Evolutionary conservation across 1,140 invertebrate species (phyloP), one percentile per base, ranked within the genome.

Genomic region (Phymorhynchus buccinoides): DNA sequence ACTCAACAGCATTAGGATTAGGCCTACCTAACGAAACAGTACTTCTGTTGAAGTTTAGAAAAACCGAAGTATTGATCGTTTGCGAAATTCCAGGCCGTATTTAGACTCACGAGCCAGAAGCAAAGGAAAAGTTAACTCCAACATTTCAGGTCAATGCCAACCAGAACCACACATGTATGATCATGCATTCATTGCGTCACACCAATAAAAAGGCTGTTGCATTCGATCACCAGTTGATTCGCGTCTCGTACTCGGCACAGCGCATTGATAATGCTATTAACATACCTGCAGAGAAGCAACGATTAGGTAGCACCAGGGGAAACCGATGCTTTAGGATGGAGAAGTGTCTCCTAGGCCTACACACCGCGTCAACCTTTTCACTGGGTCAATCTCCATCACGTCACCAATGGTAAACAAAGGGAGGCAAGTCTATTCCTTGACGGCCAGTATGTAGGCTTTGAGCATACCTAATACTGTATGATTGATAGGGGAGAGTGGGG

Each of bases 381-480:
- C 32, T 41, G 48, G 62, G 80, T 44, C 52, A 30, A 44, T 35
- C 52, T 27, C 35, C 32, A 37, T 35, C 62, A 56, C 14, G 12
- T 37, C 32, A 56, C 62, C 52, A 48, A 56, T 66, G 14, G 80
- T 81, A 81, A 81, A 81, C 80, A 81, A 81, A 81, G 80, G 80
- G 80, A 81, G 80, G 30, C 62, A 66, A 81, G 9, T 81, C 62
- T 41, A 39, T 12, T 48, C 30, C 52, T 81, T 66, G 80, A 56
- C 80, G 9, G 52, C 80, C 1, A n/a, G n/a, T n/a, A n/a, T n/a
- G n/a, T n/a, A n/a, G n/a, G n/a, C 22, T n/a, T 12, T 41, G 27
- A 44, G 44, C 73, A 30, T 77, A 39, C 9, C 73, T 44, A 39
- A 30, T 22, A 35, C 3, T 73, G 6, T 7, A 30, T n/a, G 27